Conservation (phyloP, 1,140 invertebrate species). For the Triops cancriformis region DNA sequence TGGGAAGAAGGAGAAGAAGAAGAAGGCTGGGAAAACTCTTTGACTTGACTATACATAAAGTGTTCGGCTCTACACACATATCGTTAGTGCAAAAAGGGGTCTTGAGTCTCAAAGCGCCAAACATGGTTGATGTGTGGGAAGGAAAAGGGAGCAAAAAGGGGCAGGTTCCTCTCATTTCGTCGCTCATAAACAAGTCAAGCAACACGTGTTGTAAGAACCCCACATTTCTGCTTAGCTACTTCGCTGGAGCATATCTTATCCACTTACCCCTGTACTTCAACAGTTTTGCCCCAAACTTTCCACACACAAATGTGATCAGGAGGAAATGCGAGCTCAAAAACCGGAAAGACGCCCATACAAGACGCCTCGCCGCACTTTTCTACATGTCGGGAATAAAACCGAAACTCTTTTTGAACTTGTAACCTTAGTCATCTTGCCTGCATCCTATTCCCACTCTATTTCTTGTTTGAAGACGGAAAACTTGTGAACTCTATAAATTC, state of each 20-base stretch:
- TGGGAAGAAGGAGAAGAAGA: neutral
- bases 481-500: too few species aligned
- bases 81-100: neutral
- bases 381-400: neutral
- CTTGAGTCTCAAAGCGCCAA: neutral
- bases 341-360: neutral
- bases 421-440: neutral
- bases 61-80: neutral
- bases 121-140: neutral
- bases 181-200: conserved; percentile 13
- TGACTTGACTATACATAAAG: neutral
- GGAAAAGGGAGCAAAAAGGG: neutral
- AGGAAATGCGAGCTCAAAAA: conserved; percentile 10
- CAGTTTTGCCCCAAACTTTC: conserved; percentile 7
- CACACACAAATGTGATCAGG: neutral
- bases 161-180: conserved; percentile 12
- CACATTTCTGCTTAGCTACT: neutral
- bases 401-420: neutral
- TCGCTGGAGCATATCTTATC: neutral
- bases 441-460: too few species aligned
- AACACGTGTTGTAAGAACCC: neutral
- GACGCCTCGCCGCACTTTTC: neutral
- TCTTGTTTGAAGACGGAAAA: too few species aligned
- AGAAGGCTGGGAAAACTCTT: neutral
- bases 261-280: conserved; percentile 11